Conservation (phyloP, 1,140 invertebrate species). For the Trinorchestia longiramus region DNA sequence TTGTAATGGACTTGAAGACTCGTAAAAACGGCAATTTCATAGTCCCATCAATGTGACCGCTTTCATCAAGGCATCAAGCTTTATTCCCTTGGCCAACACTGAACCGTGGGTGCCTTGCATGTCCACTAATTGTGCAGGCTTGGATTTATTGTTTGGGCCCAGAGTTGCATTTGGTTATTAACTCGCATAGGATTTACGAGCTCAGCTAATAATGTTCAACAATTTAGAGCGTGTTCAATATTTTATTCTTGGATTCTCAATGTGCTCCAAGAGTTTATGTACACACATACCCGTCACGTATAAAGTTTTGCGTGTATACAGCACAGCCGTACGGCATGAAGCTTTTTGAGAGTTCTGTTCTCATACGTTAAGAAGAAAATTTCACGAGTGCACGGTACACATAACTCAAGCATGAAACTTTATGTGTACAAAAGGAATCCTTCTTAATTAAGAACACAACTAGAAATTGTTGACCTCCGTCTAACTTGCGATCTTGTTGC, state of each 20-base stretch:
- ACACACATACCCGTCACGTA: too few relatives aligned
- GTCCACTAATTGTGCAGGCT: not conserved
- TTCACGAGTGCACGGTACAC: too few relatives aligned
- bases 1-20: conserved; percentile 10
- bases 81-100: not conserved
- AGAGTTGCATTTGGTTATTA: not conserved
- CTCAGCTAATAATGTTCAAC: not conserved
- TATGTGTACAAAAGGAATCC: too few relatives aligned
- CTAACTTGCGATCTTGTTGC: too few relatives aligned
- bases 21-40: conserved; percentile 20
- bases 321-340: too few relatives aligned
- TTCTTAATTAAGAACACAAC: too few relatives aligned
- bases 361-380: too few relatives aligned
- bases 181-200: not conserved
- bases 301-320: too few relatives aligned
- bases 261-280: too few relatives aligned
- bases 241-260: not conserved
- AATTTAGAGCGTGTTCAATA: not conserved
- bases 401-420: too few relatives aligned
- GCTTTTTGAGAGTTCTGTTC: too few relatives aligned
- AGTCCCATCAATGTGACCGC: conserved; percentile 1
- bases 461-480: too few relatives aligned
- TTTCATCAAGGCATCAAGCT: not conserved
- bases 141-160: not conserved
- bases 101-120: not conserved